Evolutionary conservation across 1,140 invertebrate species (phyloP).

Genomic region (Zaprionus tsacasi): DNA sequence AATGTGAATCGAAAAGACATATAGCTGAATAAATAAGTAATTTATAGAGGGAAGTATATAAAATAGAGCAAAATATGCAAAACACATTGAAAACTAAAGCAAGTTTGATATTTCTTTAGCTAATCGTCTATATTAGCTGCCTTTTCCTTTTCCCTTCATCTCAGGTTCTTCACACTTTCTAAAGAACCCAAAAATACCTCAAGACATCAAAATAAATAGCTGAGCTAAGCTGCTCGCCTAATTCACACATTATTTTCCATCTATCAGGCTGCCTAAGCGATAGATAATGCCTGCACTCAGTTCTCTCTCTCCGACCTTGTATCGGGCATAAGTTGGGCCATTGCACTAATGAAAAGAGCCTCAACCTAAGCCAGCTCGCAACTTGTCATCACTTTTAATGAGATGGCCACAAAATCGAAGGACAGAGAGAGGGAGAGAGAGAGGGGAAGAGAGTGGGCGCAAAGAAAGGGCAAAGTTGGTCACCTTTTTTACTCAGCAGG

Average conservation of each 20-base stretch:
- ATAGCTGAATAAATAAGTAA: neutral
- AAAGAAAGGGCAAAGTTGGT: slow-evolving; percentile 23
- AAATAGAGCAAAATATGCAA: no score
- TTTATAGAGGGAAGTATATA: no score
- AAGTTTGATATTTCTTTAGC: no score
- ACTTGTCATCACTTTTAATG: slow-evolving; percentile 80
- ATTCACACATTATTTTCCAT: slow-evolving; percentile 39
- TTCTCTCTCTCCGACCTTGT: neutral
- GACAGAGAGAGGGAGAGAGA: neutral
- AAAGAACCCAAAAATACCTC: neutral
- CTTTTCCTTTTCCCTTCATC: no score
- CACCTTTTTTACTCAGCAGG: slow-evolving; percentile 27
- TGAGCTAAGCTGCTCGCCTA: neutral
- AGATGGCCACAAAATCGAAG: slow-evolving; percentile 65
- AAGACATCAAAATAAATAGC: neutral
- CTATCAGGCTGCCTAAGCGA: neutral
- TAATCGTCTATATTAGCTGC: no score
- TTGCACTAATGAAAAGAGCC: slow-evolving; percentile 45
- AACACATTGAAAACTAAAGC: no score
- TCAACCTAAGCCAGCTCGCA: slow-evolving; percentile 34
- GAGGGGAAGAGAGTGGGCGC: no score
- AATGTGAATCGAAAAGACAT: neutral
- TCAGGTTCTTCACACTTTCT: no score
- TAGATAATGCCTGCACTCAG: neutral
- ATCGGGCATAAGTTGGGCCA: slow-evolving; percentile 9